Conservation (phyloP, 2,888 invertebrate genomes). For the Lasioglossum zephyrum region DNA sequence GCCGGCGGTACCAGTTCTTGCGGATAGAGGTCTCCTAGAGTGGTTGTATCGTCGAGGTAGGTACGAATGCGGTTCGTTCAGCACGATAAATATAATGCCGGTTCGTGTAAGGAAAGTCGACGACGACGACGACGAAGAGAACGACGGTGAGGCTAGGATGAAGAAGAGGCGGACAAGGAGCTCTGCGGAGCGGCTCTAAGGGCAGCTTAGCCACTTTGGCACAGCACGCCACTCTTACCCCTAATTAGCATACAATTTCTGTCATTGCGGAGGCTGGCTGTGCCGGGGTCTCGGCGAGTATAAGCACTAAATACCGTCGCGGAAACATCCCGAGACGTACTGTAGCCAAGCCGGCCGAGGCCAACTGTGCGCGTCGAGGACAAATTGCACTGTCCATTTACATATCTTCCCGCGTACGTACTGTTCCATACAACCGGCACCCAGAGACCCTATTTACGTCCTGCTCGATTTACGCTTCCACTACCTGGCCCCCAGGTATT, state of each 20-base stretch:
- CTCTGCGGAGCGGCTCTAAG: conserved; percentile 37
- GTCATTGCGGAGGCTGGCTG: conserved; percentile 69
- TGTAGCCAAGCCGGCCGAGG: conserved; percentile 7
- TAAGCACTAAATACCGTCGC: conserved; percentile 64
- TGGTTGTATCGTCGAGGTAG: conserved; percentile 36
- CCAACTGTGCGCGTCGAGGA: conserved; percentile 64
- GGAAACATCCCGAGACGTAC: conserved; percentile 47
- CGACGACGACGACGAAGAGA: neutral
- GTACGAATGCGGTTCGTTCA: conserved; percentile 22
- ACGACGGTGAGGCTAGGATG: conserved; percentile 21
- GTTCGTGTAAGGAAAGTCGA: conserved; percentile 52
- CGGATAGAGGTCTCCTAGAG: conserved; percentile 19
- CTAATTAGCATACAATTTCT: conserved; percentile 81
- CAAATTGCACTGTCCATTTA: conserved; percentile 78
- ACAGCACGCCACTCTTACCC: conserved; percentile 60
- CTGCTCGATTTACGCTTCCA: conserved; percentile 35
- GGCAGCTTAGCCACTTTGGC: conserved; percentile 43
- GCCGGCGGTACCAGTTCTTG: conserved; percentile 53
- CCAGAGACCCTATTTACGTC: conserved; percentile 2
- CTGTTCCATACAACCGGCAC: conserved; percentile 11
- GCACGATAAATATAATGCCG: conserved; percentile 56
- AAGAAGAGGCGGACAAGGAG: conserved; percentile 35
- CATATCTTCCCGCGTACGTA: conserved; percentile 67
- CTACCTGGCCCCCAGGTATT: neutral
- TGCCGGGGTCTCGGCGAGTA: conserved; percentile 24